Percentiles rank a stretch among this genome's conserved stretches.
phyloP scores from a whole-genome alignment of 2,888 invertebrate genomes.

The Mythimna vitellina region DNA sequence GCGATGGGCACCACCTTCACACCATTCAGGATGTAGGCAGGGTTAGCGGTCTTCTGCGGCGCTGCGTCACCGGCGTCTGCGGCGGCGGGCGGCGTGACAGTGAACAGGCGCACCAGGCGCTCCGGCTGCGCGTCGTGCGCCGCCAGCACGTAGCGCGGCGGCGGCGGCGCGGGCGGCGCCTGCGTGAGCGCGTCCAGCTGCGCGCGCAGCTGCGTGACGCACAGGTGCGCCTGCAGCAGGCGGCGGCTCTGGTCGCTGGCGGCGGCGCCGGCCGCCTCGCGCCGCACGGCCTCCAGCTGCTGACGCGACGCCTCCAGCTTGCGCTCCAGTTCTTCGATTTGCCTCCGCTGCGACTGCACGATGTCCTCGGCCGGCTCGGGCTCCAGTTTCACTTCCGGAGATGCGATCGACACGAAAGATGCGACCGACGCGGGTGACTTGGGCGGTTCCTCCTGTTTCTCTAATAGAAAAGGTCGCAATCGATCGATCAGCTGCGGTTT shows the following conservation, averaged over 20 bases:
- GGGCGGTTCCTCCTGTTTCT: slow-evolving; percentile 87
- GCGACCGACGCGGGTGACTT: slow-evolving; percentile 83
- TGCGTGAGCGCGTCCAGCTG: slow-evolving; percentile 92
- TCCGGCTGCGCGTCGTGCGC: slow-evolving; percentile 82
- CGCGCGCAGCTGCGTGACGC: slow-evolving; percentile 89
- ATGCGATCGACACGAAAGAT: slow-evolving; percentile 77
- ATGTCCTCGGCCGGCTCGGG: slow-evolving; percentile 92
- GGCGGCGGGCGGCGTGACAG: slow-evolving; percentile 86
- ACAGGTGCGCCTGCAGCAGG: slow-evolving; percentile 92
- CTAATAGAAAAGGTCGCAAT: slow-evolving; percentile 93
- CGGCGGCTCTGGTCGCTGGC: slow-evolving; percentile 86
- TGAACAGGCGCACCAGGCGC: slow-evolving; percentile 80
- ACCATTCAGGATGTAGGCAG: slow-evolving; percentile 92
- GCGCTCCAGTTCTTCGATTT: slow-evolving; percentile 96
- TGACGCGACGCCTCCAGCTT: slow-evolving; percentile 95
- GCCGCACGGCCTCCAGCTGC: slow-evolving; percentile 93
- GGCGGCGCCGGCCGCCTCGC: slow-evolving; percentile 89
- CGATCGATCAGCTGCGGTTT: slow-evolving; percentile 98
- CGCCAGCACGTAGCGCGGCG: slow-evolving; percentile 83
- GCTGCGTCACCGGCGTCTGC: slow-evolving; percentile 63
- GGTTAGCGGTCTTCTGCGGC: slow-evolving; percentile 77
- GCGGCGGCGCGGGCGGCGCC: slow-evolving; percentile 75
- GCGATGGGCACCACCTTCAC: slow-evolving; percentile 89
- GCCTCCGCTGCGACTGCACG: slow-evolving; percentile 94
- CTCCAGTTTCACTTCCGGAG: slow-evolving; percentile 79